Evolutionary conservation across 2,113 vertebrate genomes (phyloP), one percentile per base, ranked within the genome.

Genomic region (Accipiter cooperii): DNA sequence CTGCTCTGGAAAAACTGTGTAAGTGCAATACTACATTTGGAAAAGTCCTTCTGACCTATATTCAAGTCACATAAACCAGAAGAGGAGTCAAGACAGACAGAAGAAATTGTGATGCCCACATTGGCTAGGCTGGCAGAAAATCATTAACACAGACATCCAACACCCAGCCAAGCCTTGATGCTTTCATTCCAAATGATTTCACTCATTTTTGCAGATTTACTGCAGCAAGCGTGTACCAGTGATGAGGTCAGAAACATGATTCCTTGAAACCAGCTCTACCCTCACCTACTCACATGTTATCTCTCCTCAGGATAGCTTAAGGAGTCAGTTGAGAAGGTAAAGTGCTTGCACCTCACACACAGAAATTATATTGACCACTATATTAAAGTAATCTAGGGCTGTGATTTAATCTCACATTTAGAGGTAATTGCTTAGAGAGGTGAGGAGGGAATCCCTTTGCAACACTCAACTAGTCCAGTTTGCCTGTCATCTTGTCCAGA

Each of bases 161-260:
- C 2, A 1, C 36, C 51, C 22, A 80, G 31, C 6, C 4, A 52
- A 77, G 8, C 2, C 49, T 14, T 18, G 17, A 65, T 80, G 38
- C 5, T 84, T 69, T 78, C 52, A 36, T 81, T 92, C 42, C 26
- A 58, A 70, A 68, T 28, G 5, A 34, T 78, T 89, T 84, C 18
- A 63, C 13, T 69, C 4, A 28, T 69, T 79, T 91, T 83, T 60
- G 14, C 17, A 86, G 18, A 74, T 81, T 70, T 80, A 63, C 7
- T 58, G 34, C 57, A 69, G 14, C 0, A 2, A 85, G 6, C 0
- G 0, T 58, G 17, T 68, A 57, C 17, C 38, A 61, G 28, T 57
- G 58, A 86, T 57, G 34, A 92, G 24, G 73, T 83, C 25, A 77
- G 54, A 79, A 15, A 38, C 38, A 10, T 4, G 8, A 25, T 31